Base-by-base conservation (phyloP, 2,797 vertebrate species). In the Loris lydekkerianus region DNA sequence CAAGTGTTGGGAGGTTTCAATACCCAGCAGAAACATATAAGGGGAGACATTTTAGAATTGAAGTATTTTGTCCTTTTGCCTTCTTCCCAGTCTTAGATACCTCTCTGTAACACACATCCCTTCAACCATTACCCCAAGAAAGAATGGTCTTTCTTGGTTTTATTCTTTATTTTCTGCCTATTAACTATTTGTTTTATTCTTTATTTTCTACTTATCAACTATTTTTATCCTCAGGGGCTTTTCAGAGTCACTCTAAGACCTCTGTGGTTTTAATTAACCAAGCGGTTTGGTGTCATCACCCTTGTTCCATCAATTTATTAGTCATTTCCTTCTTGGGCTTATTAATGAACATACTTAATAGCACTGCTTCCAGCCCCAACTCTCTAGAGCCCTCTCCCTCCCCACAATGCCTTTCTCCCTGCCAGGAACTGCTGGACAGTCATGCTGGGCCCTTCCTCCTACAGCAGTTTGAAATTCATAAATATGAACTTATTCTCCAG, bases 181-280 rank as follows among this genome's bases (percentile, higher is more conserved):
- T 97, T 5, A 43, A 96, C 90, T 37, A 96, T 29, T 95, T 97
- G 46, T 46, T 46, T 49, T 49, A 49, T 49, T 49, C 46, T 49
- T 92, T 89, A 93, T 96, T 97, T 96, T 89, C 93, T 91, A 89
- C 88, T 88, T 97, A 95, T 97, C 7, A 43, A 96, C 90, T 37
- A 96, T 29, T 95, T 97, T 31, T 65, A 96, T 92, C 86, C 91
- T 97, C 56, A n/a, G 67, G 91, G 90, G 65, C 69, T 92, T 97
- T 95, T 97, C 70, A 2, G 91, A 97, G 93, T 96, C 94, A 96
- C 91, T 94, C 92, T 83, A 95, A 95, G 86, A 97, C 93, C 92
- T 96, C 75, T 83, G 96, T 95, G 95, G 92, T 97, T 98, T 98
- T 97, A 97, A 97, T 98, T 98, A 97, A 98, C 94, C 95, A 96